Evolutionary conservation across 2,113 vertebrate genomes (phyloP).

Genomic region (Zosterops lateralis): DNA sequence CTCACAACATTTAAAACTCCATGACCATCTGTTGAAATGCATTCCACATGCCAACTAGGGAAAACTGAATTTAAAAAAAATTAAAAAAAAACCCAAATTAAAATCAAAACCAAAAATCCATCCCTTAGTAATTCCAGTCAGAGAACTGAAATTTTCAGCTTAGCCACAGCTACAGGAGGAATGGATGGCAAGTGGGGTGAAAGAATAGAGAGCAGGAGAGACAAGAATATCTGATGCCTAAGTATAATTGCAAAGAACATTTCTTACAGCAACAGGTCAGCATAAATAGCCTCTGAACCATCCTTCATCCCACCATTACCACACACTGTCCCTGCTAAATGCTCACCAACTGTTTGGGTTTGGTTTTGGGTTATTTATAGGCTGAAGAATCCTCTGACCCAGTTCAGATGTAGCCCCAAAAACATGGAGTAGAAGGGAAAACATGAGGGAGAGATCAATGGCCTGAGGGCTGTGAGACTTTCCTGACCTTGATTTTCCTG

Average conservation of each 20-base stretch:
- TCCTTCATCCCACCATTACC: background rate
- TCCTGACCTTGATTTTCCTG: background rate
- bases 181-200: background rate
- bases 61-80: background rate
- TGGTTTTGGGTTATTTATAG: background rate
- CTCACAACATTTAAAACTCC: constrained; percentile 48
- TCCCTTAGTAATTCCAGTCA: background rate
- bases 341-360: background rate
- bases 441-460: background rate
- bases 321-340: background rate
- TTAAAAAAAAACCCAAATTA: background rate
- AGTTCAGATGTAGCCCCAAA: background rate
- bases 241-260: background rate
- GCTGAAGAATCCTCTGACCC: background rate
- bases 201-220: background rate
- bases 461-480: background rate
- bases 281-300: background rate
- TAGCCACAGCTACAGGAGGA: background rate
- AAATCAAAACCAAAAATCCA: background rate
- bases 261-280: background rate
- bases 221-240: background rate
- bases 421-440: background rate
- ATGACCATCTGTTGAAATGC: constrained; percentile 55
- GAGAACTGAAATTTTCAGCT: background rate
- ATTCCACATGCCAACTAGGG: constrained; percentile 14